Conservation (phyloP, 2,888 invertebrate genomes). For the Ceriagrion tenellum region DNA sequence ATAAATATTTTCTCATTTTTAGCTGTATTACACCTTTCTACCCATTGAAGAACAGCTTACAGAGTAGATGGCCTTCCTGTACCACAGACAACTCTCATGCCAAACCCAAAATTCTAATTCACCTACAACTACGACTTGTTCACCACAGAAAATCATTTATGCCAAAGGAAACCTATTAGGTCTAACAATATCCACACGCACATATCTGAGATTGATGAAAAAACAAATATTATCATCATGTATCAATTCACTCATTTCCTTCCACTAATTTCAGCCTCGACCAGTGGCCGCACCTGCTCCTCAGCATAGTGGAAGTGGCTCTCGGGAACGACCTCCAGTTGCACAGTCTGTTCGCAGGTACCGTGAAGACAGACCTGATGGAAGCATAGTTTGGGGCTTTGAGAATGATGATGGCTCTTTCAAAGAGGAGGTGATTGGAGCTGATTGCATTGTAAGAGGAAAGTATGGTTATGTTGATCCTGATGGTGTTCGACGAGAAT, state of each 20-base stretch:
- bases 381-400: slow-evolving; percentile 92
- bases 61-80: too few species aligned
- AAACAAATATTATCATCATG: too few species aligned
- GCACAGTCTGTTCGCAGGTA: slow-evolving; percentile 79
- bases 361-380: slow-evolving; percentile 89
- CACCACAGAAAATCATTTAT: too few species aligned
- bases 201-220: too few species aligned
- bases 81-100: too few species aligned
- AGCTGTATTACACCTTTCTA: too few species aligned
- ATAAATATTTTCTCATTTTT: too few species aligned
- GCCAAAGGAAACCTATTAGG: too few species aligned
- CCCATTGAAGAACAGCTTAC: too few species aligned
- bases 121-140: too few species aligned
- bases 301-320: not conserved
- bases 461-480: slow-evolving; percentile 92
- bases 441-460: slow-evolving; percentile 87
- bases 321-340: slow-evolving; percentile 32
- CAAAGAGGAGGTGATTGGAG: slow-evolving; percentile 90
- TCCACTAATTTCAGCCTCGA: slow-evolving; percentile 13
- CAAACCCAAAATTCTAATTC: too few species aligned
- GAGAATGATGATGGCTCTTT: slow-evolving; percentile 93
- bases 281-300: slow-evolving; percentile 46
- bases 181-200: too few species aligned
- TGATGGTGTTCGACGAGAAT: slow-evolving; percentile 89
- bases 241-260: not conserved